Percentiles rank a stretch among this genome's conserved stretches.
phyloP scores from a whole-genome alignment of 2,888 invertebrate genomes.

The Nemapogon koenigi region DNA sequence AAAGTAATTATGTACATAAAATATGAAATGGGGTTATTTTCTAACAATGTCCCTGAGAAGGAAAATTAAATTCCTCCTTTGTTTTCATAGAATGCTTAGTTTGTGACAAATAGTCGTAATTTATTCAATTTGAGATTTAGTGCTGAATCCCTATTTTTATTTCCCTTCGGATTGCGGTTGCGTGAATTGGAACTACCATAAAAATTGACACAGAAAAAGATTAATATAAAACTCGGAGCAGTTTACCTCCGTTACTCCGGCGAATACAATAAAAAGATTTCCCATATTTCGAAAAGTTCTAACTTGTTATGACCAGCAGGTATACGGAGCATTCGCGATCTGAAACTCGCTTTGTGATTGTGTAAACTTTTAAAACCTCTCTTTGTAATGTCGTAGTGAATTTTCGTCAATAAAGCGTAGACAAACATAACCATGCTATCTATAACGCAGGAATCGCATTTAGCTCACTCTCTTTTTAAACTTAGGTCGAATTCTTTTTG shows the following conservation, averaged over 20 bases:
- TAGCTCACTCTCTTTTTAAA: constrained; percentile 57
- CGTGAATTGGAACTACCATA: constrained; percentile 23
- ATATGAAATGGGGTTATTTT: too few species aligned
- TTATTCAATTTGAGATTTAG: constrained; percentile 7
- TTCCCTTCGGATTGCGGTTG: constrained; percentile 4
- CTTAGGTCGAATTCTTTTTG: constrained; percentile 51
- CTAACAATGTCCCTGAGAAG: too few species aligned
- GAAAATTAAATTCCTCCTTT: background rate
- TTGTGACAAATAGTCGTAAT: constrained; percentile 3
- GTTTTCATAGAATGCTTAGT: constrained; percentile 5
- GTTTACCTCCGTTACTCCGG: constrained; percentile 16
- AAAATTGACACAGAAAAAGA: constrained; percentile 36
- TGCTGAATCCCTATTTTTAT: constrained; percentile 3
- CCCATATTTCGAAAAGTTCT: constrained; percentile 39
- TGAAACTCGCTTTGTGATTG: constrained; percentile 29
- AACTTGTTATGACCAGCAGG: constrained; percentile 44
- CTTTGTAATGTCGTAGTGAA: constrained; percentile 22
- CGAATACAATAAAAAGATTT: constrained; percentile 36
- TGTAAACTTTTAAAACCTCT: constrained; percentile 34
- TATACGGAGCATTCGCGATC: constrained; percentile 14
- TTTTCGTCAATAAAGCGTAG: constrained; percentile 23
- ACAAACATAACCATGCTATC: constrained; percentile 21
- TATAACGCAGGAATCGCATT: constrained; percentile 38
- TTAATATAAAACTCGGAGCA: constrained; percentile 28
- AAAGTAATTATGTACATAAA: too few species aligned